These are phyloP conservation scores for Sarcophaga bullata DNA, from an alignment of 1,140 invertebrate genomes.

Conservation along the genomic window DNA sequence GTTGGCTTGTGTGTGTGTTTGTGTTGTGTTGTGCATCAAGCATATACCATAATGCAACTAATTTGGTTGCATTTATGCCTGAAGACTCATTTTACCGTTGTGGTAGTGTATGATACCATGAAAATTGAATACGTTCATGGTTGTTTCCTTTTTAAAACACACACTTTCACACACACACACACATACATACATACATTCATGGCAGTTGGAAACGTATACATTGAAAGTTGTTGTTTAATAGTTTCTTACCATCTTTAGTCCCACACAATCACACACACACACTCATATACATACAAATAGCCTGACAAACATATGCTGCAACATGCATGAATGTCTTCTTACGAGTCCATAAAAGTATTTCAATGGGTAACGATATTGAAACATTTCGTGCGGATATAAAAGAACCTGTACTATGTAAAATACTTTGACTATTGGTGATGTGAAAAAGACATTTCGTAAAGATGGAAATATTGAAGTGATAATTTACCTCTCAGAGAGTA, in stretches of 20 bases:
- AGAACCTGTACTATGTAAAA: neutral
- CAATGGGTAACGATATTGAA: neutral
- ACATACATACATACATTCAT: neutral
- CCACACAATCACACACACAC: neutral
- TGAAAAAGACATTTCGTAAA: neutral
- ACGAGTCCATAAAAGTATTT: neutral
- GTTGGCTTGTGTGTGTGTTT: neutral
- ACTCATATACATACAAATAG: neutral
- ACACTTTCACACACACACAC: neutral
- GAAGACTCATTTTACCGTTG: constrained; percentile 36
- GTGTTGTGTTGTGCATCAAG: neutral
- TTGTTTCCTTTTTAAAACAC: constrained; percentile 27
- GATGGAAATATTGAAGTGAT: too few species aligned
- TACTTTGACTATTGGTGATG: neutral
- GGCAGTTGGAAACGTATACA: too few species aligned
- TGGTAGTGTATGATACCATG: neutral
- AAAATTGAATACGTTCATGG: constrained; percentile 39
- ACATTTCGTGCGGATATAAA: constrained; percentile 7
- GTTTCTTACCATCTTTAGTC: constrained; percentile 12
- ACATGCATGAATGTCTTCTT: neutral
- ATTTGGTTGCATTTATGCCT: constrained; percentile 37
- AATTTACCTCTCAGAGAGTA: too few species aligned
- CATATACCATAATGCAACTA: constrained; percentile 30
- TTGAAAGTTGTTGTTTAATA: neutral
- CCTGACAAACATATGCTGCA: neutral